phyloP scores from a whole-genome alignment of 2,888 invertebrate species.

The Agonum fuliginosum region DNA sequence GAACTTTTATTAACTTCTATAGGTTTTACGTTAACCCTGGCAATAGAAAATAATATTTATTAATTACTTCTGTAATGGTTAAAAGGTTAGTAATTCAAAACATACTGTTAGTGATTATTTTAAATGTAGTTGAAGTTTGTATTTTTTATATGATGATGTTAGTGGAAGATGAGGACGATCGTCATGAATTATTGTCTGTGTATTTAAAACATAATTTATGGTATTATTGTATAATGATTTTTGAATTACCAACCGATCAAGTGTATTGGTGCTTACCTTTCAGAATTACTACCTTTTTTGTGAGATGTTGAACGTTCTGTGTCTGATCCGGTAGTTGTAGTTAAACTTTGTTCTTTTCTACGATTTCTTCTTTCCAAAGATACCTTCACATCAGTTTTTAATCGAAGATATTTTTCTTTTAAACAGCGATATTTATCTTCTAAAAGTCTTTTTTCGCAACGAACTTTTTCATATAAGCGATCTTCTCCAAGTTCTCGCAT shows the following conservation, averaged over 20 bases:
- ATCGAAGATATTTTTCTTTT: constrained; percentile 86
- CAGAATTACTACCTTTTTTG: constrained; percentile 70
- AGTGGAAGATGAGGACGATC: constrained; percentile 31
- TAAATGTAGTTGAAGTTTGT: constrained; percentile 15
- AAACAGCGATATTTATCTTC: constrained; percentile 87
- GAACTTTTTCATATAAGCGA: constrained; percentile 78
- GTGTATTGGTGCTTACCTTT: constrained; percentile 64
- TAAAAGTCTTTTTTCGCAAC: constrained; percentile 82
- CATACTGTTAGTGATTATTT: constrained; percentile 34
- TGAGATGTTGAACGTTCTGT: constrained; percentile 87
- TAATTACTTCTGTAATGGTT: constrained; percentile 11
- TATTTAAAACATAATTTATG: constrained; percentile 30
- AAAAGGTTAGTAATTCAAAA: constrained; percentile 49
- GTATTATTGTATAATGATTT: constrained; percentile 25
- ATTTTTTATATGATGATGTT: constrained; percentile 39
- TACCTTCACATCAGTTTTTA: constrained; percentile 87
- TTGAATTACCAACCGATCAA: constrained; percentile 48
- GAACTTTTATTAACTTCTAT: constrained; percentile 67
- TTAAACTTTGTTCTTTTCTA: constrained; percentile 78
- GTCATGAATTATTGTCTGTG: constrained; percentile 32
- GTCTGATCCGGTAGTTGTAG: constrained; percentile 81
- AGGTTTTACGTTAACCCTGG: constrained; percentile 68
- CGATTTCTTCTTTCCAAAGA: constrained; percentile 85
- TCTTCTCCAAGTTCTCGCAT: constrained; percentile 72
- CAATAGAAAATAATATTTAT: constrained; percentile 55